Percentiles rank a stretch among this genome's conserved stretches.
These are phyloP conservation scores for Pseudopleuronectes americanus DNA, from an alignment of 2,797 vertebrate species.

Conservation along the genomic window DNA sequence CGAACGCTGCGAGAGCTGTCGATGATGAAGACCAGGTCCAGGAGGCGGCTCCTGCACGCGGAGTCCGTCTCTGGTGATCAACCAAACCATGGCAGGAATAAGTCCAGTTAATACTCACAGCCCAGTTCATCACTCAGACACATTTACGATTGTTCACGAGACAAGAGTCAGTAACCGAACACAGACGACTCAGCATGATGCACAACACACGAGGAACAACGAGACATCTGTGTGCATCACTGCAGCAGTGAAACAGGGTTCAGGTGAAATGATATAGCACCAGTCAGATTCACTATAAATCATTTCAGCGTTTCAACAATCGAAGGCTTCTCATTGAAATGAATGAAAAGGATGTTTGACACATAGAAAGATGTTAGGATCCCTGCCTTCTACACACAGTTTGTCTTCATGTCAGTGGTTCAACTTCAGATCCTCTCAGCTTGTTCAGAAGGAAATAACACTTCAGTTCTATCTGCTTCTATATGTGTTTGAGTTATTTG, in stretches of 20 bases:
- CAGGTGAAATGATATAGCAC: slow-evolving; percentile 58
- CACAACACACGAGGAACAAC: slow-evolving; percentile 32
- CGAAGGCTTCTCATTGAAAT: slow-evolving; percentile 4
- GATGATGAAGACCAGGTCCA: slow-evolving; percentile 95
- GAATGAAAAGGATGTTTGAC: slow-evolving; percentile 59
- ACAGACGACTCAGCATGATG: slow-evolving; percentile 46
- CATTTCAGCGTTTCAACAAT: slow-evolving; percentile 54
- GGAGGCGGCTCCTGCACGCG: slow-evolving; percentile 86
- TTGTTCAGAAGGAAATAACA: neutral
- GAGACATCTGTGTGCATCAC: slow-evolving; percentile 50
- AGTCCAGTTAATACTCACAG: slow-evolving; percentile 34
- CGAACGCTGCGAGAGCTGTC: slow-evolving; percentile 97
- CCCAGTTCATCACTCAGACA: slow-evolving; percentile 27
- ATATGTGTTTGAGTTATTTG: no score
- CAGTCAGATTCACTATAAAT: slow-evolving; percentile 42
- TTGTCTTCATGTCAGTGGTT: slow-evolving; percentile 3
- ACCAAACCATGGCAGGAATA: slow-evolving; percentile 69
- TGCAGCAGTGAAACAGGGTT: slow-evolving; percentile 19
- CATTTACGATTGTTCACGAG: slow-evolving; percentile 13
- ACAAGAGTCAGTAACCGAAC: slow-evolving; percentile 17
- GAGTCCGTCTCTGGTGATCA: slow-evolving; percentile 80
- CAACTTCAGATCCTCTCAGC: neutral
- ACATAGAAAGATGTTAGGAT: slow-evolving; percentile 48
- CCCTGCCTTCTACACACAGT: slow-evolving; percentile 18
- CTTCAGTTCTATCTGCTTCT: no score